phyloP scores from a whole-genome alignment of 2,888 invertebrate genomes.

The Euplagia quadripunctaria region DNA sequence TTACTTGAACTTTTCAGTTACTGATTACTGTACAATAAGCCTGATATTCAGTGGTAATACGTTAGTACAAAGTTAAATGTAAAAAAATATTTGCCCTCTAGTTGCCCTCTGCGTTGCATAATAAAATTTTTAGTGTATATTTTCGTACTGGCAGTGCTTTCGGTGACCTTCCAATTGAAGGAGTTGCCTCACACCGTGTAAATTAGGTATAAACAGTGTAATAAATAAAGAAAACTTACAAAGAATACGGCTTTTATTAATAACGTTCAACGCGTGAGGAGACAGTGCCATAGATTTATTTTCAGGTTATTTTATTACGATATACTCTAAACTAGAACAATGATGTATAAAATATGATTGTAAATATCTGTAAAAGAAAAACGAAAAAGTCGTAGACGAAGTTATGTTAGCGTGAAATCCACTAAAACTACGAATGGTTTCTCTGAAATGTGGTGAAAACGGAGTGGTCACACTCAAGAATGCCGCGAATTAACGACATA shows the following conservation, averaged over 20 bases:
- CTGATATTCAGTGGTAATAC: neutral
- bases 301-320: too few species aligned
- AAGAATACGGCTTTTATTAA: neutral
- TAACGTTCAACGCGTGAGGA: neutral
- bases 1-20: neutral
- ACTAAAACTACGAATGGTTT: too few species aligned
- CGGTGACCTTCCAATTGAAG: neutral
- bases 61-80: neutral
- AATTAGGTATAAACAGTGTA: conserved; percentile 1
- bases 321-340: too few species aligned
- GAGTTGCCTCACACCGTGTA: neutral
- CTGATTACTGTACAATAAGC: neutral
- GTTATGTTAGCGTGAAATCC: too few species aligned
- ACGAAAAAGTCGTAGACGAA: too few species aligned
- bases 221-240: neutral
- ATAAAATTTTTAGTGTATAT: neutral
- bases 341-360: too few species aligned
- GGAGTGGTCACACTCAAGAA: too few species aligned
- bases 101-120: neutral
- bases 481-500: too few species aligned
- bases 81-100: neutral
- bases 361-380: too few species aligned
- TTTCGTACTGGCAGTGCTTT: neutral
- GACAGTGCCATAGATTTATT: too few species aligned
- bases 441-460: too few species aligned